These are phyloP conservation scores for Rhineura floridana DNA, from an alignment of 2,113 vertebrate genomes.

Conservation along the genomic window DNA sequence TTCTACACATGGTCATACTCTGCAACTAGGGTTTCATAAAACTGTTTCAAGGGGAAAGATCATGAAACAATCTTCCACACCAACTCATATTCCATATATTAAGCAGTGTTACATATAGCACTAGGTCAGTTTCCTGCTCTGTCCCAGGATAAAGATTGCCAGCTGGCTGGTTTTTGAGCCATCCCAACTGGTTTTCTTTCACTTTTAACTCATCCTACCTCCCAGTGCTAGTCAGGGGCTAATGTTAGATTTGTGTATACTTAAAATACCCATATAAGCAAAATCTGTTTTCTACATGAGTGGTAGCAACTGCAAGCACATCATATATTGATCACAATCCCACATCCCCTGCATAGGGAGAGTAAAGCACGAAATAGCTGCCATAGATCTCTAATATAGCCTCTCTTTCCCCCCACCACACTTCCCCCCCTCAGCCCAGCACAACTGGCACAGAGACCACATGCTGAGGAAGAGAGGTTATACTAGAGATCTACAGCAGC, in stretches of 20 bases:
- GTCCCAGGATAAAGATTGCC: neutral
- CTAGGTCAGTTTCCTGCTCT: neutral
- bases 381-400: neutral
- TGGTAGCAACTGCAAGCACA: neutral
- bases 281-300: neutral
- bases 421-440: neutral
- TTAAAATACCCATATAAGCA: neutral
- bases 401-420: neutral
- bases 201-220: neutral
- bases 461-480: neutral
- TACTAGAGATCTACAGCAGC: neutral
- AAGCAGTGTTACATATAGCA: neutral
- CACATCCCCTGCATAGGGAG: neutral
- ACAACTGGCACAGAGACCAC: neutral
- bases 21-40: constrained; percentile 16
- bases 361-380: neutral
- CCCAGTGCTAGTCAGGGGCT: neutral
- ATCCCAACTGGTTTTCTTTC: neutral
- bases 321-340: neutral
- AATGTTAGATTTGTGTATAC: neutral
- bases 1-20: neutral
- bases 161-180: neutral
- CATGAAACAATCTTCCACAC: neutral
- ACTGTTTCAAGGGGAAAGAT: constrained; percentile 1
- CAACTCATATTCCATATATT: neutral